phyloP scores from a whole-genome alignment of 2,888 invertebrate species.

The Ariolimax columbianus region DNA sequence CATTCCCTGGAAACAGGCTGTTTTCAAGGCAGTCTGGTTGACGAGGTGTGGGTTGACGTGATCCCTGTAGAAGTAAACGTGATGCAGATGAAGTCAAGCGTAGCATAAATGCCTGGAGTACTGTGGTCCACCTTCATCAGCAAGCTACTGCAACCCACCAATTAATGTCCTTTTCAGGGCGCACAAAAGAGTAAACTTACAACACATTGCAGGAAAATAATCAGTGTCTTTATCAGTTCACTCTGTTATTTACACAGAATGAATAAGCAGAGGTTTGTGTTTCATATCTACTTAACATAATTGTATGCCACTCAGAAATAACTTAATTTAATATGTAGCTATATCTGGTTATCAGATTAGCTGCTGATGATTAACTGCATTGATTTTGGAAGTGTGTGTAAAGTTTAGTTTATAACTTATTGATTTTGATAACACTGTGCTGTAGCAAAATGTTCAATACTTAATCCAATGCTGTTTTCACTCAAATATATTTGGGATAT shows the following conservation, averaged over 20 bases:
- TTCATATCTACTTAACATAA: slow-evolving; percentile 2
- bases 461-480: neutral
- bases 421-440: neutral
- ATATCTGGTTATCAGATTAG: neutral
- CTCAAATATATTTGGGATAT: neutral
- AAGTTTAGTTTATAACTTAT: neutral
- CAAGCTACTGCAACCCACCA: no score
- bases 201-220: neutral
- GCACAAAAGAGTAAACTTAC: neutral
- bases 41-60: no score
- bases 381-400: neutral
- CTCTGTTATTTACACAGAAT: neutral
- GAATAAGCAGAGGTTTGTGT: neutral
- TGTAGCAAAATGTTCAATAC: no score
- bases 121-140: no score
- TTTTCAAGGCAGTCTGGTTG: no score
- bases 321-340: neutral
- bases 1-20: no score
- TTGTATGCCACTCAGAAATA: neutral
- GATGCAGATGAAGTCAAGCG: no score
- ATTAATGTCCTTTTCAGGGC: no score
- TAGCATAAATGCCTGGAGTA: no score
- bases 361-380: neutral
- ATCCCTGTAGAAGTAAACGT: no score
- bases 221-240: neutral